phyloP scores from a whole-genome alignment of 2,113 vertebrate genomes.

The Cariama cristata region DNA sequence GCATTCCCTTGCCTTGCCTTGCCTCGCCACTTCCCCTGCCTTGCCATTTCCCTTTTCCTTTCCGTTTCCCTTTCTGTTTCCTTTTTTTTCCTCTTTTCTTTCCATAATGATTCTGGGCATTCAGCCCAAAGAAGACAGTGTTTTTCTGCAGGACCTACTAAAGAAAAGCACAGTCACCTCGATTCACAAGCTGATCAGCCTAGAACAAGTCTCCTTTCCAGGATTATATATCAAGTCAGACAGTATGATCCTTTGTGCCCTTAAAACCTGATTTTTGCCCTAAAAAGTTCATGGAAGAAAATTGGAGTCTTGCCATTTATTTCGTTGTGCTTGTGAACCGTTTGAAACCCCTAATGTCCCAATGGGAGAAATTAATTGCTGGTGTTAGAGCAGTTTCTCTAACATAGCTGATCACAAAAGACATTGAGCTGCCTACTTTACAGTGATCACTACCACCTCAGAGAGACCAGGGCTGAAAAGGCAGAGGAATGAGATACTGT shows the following conservation, averaged over 20 bases:
- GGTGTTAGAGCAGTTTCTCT: not conserved
- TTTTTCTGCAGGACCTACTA: not conserved
- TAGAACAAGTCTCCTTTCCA: slow-evolving; percentile 9
- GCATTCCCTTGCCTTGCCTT: not conserved
- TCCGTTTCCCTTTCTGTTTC: not conserved
- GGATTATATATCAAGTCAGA: slow-evolving; percentile 10
- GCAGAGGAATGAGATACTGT: not conserved
- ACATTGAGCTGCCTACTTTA: not conserved
- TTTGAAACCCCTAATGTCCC: not conserved
- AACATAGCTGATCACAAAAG: not conserved
- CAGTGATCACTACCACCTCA: not conserved
- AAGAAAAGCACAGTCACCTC: not conserved
- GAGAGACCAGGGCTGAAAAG: not conserved
- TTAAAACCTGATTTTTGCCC: slow-evolving; percentile 52
- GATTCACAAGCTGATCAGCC: not conserved
- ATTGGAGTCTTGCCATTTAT: slow-evolving; percentile 45
- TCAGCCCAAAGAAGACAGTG: not conserved
- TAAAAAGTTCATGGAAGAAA: slow-evolving; percentile 45
- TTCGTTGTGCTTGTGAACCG: not conserved
- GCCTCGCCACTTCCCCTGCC: fast-evolving
- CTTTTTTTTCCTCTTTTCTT: not conserved
- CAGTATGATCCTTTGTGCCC: not conserved
- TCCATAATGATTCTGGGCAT: not conserved
- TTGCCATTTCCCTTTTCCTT: not conserved
- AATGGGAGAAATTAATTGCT: slow-evolving; percentile 37